These are phyloP conservation scores for Emydocephalus ijimae DNA, from an alignment of 2,113 vertebrate species.

Conservation along the genomic window DNA sequence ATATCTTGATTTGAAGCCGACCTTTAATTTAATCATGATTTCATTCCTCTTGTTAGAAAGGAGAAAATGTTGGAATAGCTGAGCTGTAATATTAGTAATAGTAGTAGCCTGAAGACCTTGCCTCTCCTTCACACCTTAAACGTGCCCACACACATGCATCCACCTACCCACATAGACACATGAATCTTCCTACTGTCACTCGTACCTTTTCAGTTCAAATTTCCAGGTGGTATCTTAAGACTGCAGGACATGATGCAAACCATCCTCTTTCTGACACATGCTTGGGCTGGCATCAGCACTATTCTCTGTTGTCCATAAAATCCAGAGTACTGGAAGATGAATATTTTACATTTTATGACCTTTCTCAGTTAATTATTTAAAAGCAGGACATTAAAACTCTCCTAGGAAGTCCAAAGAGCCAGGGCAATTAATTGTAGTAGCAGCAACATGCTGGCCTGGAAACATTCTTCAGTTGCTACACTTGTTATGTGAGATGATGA, in stretches of 20 bases:
- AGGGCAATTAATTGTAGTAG: constrained; percentile 59
- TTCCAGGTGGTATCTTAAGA: neutral
- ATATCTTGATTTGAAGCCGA: neutral
- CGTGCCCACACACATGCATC: neutral
- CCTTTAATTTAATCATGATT: neutral
- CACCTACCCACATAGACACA: neutral
- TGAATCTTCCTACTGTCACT: neutral
- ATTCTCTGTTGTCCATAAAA: constrained; percentile 26
- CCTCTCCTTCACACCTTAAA: neutral
- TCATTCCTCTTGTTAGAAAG: neutral
- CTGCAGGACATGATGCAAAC: neutral
- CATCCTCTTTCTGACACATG: constrained; percentile 41
- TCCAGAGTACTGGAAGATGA: constrained; percentile 45
- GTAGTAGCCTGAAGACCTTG: neutral
- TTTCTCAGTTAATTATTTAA: constrained; percentile 64
- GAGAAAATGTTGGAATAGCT: neutral
- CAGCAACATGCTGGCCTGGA: constrained; percentile 39
- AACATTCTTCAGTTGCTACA: constrained; percentile 29
- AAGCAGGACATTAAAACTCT: constrained; percentile 33
- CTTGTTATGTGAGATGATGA: constrained; percentile 1
- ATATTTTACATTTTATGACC: constrained; percentile 63
- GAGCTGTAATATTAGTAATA: neutral
- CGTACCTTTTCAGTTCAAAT: neutral
- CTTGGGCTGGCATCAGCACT: constrained; percentile 8
- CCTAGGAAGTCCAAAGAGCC: constrained; percentile 48